phyloP scores from a whole-genome alignment of 2,113 vertebrate species.

The Equus przewalskii region DNA sequence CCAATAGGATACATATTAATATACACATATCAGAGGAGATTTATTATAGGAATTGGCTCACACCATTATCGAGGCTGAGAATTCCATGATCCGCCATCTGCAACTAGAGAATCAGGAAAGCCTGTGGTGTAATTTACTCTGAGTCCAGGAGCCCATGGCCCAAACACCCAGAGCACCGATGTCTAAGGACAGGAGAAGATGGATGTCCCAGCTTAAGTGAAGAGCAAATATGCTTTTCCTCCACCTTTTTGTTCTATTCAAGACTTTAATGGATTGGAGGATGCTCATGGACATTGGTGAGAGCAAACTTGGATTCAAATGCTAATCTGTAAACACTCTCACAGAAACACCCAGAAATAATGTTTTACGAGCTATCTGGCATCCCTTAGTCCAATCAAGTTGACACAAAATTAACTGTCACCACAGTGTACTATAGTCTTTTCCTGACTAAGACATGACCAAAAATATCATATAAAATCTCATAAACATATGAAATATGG shows the following conservation, averaged over 20 bases:
- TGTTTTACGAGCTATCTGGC: no score
- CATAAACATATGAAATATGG: no score
- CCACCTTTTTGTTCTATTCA: not conserved
- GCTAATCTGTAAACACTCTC: not conserved
- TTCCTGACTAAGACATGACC: not conserved
- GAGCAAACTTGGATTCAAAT: not conserved
- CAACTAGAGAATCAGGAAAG: not conserved
- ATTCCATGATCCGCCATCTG: not conserved
- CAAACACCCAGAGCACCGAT: not conserved
- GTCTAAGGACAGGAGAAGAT: not conserved
- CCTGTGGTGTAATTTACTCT: no score
- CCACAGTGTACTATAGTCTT: not conserved
- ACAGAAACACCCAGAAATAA: not conserved
- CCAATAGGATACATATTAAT: rapidly evolving
- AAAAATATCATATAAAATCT: not conserved
- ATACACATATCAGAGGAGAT: no score
- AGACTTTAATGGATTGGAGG: no score
- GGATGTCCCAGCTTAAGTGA: not conserved
- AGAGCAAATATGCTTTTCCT: not conserved
- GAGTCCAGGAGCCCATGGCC: not conserved
- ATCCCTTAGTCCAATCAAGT: not conserved
- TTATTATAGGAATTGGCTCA: no score
- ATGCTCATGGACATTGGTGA: no score
- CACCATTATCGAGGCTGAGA: not conserved
- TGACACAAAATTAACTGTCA: not conserved